Evolutionary conservation across 2,113 vertebrate genomes (phyloP), one percentile per base, ranked within the genome.

Genomic region (Salminus brasiliensis): DNA sequence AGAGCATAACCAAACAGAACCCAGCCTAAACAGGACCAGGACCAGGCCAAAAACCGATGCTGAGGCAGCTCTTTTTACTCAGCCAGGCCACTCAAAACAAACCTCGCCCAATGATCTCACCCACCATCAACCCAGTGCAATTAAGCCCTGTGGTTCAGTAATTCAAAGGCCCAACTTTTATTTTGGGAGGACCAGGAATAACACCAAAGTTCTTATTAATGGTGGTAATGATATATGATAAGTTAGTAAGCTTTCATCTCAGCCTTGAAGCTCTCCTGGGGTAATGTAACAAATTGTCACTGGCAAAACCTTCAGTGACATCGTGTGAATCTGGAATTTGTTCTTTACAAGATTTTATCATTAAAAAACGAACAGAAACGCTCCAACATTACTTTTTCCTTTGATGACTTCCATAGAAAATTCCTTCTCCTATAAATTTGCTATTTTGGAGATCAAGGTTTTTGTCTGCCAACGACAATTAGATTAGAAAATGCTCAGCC

Each of bases 21-120:
- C 65, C 76, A 87, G 72, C 77, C 29, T 71, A 79, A 85, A 75
- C 59, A 29, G 53, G 70, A 68, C 16, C 1, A 39, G 23, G 29
- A 85, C 72, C 43, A 39, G 71, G 45, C 81, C n/a, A 73, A 55
- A 76, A 83, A 21, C 65, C 43, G 57, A 67, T 81, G 85, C 87
- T 88, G 85, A 88, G 59, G 62, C 84, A 77, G 86, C 87, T 81
- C 39, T 86, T 87, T 87, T 75, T 67, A 74, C 83, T 70, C 80
- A 69, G 78, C 70, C 39, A 43, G 53, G 34, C 34, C 79, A 82
- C 74, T 81, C 36, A 80, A 91, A 88, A 89, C 87, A 90, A 86
- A 88, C 72, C 62, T 47, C 72, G 2, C 85, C 76, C 34, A 73
- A 47, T 84, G 86, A 89, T 68, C 81, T 88, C 87, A 88, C 79